Conservation (phyloP, 2,888 invertebrate genomes). For the Eutolmus rufibarbis region DNA sequence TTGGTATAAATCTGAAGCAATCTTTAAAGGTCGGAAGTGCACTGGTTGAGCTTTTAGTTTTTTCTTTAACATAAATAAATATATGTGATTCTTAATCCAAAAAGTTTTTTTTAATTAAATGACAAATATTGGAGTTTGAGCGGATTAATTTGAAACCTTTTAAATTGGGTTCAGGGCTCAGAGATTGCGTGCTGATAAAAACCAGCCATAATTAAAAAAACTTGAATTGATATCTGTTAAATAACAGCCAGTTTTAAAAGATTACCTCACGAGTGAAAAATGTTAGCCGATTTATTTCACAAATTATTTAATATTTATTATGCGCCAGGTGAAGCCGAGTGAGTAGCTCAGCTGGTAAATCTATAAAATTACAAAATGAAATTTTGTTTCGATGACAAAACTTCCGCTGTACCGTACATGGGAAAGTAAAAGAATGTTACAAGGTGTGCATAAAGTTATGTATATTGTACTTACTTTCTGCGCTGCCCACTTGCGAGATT, state of each 20-base stretch:
- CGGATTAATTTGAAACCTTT: too few species aligned
- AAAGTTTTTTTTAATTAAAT: too few species aligned
- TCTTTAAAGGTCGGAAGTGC: not conserved
- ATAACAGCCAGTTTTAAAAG: not conserved
- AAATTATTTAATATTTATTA: not conserved
- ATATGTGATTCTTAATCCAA: too few species aligned
- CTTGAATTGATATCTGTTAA: not conserved
- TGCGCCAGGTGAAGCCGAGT: not conserved
- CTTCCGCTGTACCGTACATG: not conserved
- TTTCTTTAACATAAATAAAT: too few species aligned
- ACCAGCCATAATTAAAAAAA: not conserved
- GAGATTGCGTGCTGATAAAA: too few species aligned
- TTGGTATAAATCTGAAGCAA: not conserved
- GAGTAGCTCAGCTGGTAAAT: not conserved
- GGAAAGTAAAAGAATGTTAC: not conserved
- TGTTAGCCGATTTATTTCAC: not conserved
- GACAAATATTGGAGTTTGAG: too few species aligned
- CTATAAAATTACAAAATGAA: not conserved
- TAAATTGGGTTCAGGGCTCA: too few species aligned
- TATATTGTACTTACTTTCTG: constrained; percentile 65
- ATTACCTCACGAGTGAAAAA: not conserved
- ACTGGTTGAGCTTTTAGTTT: too few species aligned
- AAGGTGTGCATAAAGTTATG: not conserved
- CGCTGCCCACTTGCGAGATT: constrained; percentile 67
- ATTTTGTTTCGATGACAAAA: not conserved